Conservation (phyloP, 2,888 invertebrate genomes). For the Diaphora mendica region DNA sequence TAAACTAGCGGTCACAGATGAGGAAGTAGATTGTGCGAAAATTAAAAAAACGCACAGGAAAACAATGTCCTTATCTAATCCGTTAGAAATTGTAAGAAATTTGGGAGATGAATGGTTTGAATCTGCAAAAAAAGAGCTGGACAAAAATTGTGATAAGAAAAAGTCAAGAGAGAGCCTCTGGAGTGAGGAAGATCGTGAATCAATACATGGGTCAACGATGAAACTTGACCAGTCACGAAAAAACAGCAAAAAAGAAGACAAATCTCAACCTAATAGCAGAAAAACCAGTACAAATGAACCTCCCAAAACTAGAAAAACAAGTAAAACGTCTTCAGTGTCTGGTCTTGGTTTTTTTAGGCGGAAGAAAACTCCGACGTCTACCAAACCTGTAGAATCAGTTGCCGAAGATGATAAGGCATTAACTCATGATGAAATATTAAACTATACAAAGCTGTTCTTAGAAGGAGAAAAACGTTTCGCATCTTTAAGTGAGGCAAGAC, state of each 20-base stretch:
- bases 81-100: conserved; percentile 79
- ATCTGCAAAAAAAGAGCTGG: conserved; percentile 72
- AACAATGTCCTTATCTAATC: conserved; percentile 83
- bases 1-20: conserved; percentile 80
- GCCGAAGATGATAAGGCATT: conserved; percentile 71
- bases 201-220: conserved; percentile 74
- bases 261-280: conserved; percentile 65
- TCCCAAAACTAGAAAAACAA: conserved; percentile 76
- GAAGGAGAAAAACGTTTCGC: conserved; percentile 78
- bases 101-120: conserved; percentile 83
- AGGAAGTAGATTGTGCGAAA: conserved; percentile 72
- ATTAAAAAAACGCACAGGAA: conserved; percentile 79
- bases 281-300: conserved; percentile 72
- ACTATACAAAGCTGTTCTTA: conserved; percentile 74
- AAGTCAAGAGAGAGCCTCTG: conserved; percentile 83
- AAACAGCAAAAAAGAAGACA: conserved; percentile 78
- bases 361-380: conserved; percentile 77
- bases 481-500: conserved; percentile 62
- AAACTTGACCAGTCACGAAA: conserved; percentile 75
- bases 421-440: conserved; percentile 72
- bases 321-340: conserved; percentile 79
- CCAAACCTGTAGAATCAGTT: conserved; percentile 76
- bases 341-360: conserved; percentile 78
- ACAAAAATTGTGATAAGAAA: conserved; percentile 76
- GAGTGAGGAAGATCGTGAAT: conserved; percentile 82